Conservation (phyloP, 2,797 vertebrate species). For the Pangasius djambal region DNA sequence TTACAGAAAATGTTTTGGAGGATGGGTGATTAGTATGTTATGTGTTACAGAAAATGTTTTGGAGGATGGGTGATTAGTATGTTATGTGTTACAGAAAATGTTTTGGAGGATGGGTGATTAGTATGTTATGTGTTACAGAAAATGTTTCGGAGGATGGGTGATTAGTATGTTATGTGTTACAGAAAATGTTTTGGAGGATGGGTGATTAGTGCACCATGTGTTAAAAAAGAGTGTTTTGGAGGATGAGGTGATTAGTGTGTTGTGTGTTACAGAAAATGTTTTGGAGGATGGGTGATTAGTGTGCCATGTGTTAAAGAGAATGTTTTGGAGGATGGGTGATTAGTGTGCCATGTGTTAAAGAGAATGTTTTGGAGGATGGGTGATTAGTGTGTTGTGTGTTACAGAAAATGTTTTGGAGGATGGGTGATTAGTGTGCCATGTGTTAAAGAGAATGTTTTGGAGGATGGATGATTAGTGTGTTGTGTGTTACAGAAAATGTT, state of each 20-base stretch:
- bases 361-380: conserved; percentile 95
- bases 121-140: conserved; percentile 71
- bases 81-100: conserved; percentile 43
- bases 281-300: neutral
- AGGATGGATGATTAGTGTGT: neutral
- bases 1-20: conserved; percentile 75
- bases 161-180: neutral
- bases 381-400: neutral
- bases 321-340: conserved; percentile 85
- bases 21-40: conserved; percentile 75
- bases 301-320: conserved; percentile 51
- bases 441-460: neutral
- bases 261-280: neutral
- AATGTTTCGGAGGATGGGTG: conserved; percentile 91
- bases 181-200: neutral
- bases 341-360: conserved; percentile 72
- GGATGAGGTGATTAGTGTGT: conserved; percentile 19
- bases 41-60: conserved; percentile 64
- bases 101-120: conserved; percentile 86
- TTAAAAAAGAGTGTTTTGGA: neutral
- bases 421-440: neutral
- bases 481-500: neutral
- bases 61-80: conserved; percentile 78
- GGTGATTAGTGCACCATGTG: neutral
- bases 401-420: neutral